Evolutionary conservation across 2,113 vertebrate genomes (phyloP), one percentile per base, ranked within the genome.

Genomic region (Toxotes jaculatrix): DNA sequence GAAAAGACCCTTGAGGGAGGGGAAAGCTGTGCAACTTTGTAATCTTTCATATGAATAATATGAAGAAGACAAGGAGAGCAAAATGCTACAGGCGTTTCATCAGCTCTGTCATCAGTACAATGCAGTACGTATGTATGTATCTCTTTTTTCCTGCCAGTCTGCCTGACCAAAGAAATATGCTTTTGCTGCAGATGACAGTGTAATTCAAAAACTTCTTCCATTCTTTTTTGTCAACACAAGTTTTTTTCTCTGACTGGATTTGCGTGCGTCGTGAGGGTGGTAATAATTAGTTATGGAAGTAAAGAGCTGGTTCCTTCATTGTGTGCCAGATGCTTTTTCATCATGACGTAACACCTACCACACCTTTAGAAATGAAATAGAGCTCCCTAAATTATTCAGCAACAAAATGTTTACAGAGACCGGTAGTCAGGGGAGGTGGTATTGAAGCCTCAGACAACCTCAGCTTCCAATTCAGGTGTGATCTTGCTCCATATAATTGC

Each of bases 211-310:
- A 82, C 38, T n/a, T 74, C 59, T 42, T 38, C 65, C 67, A n/a
- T 77, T n/a, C 38, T 67, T 65, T 60, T 65, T 31, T 71, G 36
- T 62, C 68, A 83, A 74, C 71, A 61, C 82, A 79, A 38, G 84
- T 73, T 68, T 11, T n/a, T 67, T 63, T 87, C 70, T 70, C 79
- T 31, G 71, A 23, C 53, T 56, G 40, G 53, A 13, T 51, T 87
- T 87, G 84, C 77, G 40, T 89, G 81, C 60, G 5, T 55, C 42
- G 34, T 77, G 11, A 73, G n/a, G 5, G 6, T 75, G 80, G 45
- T 87, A 82, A 88, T 88, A 81, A 85, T 89, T 74, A 80, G 62
- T 82, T 78, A 63, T 3, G 45, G 72, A 86, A 65, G 36, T 79
- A 5, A 86, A 70, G 32, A 67, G 4, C 64, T 59, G 43, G 56